Evolutionary conservation across 2,888 invertebrate species (phyloP), one percentile per base, ranked within the genome.

Genomic region (Lasiommata megera): DNA sequence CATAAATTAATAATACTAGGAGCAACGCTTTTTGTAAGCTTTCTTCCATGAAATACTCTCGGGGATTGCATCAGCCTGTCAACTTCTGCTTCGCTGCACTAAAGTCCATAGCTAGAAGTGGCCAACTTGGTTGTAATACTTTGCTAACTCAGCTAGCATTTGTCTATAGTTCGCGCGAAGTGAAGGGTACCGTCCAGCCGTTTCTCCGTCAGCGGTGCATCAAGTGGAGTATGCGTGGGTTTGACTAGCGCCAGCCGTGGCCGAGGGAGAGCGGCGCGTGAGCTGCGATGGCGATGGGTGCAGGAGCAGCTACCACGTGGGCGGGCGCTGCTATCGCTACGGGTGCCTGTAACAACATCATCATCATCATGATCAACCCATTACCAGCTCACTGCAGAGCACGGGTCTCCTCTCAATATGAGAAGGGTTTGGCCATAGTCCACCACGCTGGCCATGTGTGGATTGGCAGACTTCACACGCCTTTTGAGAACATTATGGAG

Each of bases 181-280:
- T 47, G 34, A 40, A 47, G 11, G 12, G 12, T 34, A 36, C 38
- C 53, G 36, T 31, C 54, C 43, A 43, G 16, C 54, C 54, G 44
- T 60, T 62, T 51, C 54, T 60, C 69, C 67, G 65, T 70, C 74
- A 77, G 74, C 76, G 69, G 70, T 67, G 67, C 64, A 60, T 66
- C 67, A 67, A 59, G 61, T 62, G 61, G 63, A 63, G 64, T 65
- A 61, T 63, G 58, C 56, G 53, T 56, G 55, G 29, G 41, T 62
- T 66, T 65, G 62, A 63, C 62, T 88, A 88, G 61, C 84, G 83
- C 88, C 88, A 88, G 12, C 87, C 85, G 79, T 87, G 80, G 47
- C 78, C 86, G 54, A 84, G 74, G 65, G 18, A 70, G 61, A 38
- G 71, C 40, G 84, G 84, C 23, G 81, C 79, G 1, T 86, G 84